Conservation (phyloP, 1,140 invertebrate species). For the Zaprionus taronus region DNA sequence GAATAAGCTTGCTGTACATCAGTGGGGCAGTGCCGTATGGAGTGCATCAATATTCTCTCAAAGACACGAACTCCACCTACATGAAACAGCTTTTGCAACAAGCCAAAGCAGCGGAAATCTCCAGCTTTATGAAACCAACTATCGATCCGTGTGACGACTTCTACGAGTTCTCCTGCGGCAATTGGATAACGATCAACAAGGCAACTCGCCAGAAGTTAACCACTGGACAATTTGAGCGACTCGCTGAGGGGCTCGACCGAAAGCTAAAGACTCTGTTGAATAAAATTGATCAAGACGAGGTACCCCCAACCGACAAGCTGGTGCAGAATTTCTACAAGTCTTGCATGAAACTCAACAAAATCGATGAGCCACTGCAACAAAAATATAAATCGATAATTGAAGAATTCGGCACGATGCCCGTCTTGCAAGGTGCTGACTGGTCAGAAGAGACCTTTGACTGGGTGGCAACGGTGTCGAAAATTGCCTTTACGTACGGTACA, state of each 20-base stretch:
- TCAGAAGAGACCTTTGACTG: slow-evolving; percentile 48
- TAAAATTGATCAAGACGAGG: not conserved
- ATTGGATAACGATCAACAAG: slow-evolving; percentile 85
- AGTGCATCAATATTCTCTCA: slow-evolving; percentile 4
- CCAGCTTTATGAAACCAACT: slow-evolving; percentile 84
- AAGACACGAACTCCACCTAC: slow-evolving; percentile 2
- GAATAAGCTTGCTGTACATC: not conserved
- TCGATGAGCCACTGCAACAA: slow-evolving; percentile 22
- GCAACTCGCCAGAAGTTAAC: slow-evolving; percentile 38
- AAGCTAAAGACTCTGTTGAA: slow-evolving; percentile 51
- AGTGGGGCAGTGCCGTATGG: not conserved
- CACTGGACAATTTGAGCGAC: slow-evolving; percentile 65
- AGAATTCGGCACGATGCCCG: not conserved
- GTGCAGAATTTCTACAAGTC: slow-evolving; percentile 55
- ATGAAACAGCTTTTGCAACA: slow-evolving; percentile 9
- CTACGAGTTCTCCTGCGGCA: slow-evolving; percentile 88
- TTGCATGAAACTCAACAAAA: slow-evolving; percentile 27
- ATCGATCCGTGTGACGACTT: slow-evolving; percentile 88
- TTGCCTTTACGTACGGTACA: slow-evolving; percentile 13
- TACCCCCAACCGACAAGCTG: slow-evolving; percentile 21
- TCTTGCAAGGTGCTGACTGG: slow-evolving; percentile 42
- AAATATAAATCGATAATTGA: not conserved
- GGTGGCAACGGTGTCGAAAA: slow-evolving; percentile 37
- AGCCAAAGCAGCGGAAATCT: slow-evolving; percentile 63
- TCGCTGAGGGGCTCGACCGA: slow-evolving; percentile 54